Conservation (phyloP, 2,888 invertebrate genomes). For the Pelosia muscerda region DNA sequence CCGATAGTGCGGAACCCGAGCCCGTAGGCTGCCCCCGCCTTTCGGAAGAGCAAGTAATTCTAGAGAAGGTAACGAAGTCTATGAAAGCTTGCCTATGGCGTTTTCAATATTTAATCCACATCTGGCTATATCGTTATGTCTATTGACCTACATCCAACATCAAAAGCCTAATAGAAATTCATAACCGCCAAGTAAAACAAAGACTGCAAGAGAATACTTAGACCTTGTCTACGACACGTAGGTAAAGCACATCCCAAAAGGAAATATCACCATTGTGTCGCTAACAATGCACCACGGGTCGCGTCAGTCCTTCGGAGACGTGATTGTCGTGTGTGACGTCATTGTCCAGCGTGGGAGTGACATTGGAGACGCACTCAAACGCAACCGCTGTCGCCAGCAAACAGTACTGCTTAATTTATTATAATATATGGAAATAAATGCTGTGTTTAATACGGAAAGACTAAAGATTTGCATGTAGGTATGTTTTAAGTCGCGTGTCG, state of each 20-base stretch:
- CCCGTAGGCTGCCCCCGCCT: too few relatives aligned
- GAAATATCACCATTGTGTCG: constrained; percentile 63
- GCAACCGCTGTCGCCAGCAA: constrained; percentile 23
- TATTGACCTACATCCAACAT: constrained; percentile 8
- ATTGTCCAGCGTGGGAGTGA: constrained; percentile 76
- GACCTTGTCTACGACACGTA: constrained; percentile 55
- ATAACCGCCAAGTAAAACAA: constrained; percentile 34
- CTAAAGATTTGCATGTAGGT: neutral
- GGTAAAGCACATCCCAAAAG: constrained; percentile 59
- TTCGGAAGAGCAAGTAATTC: too few relatives aligned
- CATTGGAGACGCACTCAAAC: constrained; percentile 64
- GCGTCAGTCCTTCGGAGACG: constrained; percentile 58
- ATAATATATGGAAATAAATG: constrained; percentile 39
- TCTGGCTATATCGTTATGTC: too few relatives aligned
- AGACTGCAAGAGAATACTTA: constrained; percentile 32
- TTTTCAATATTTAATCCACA: too few relatives aligned
- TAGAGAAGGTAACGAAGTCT: too few relatives aligned
- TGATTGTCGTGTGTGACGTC: constrained; percentile 62
- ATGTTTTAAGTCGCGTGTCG: constrained; percentile 22
- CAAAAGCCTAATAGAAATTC: constrained; percentile 12
- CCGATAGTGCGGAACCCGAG: too few relatives aligned
- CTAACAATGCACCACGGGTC: constrained; percentile 58
- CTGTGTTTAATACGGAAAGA: constrained; percentile 40
- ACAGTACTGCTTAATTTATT: constrained; percentile 39
- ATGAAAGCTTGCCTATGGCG: too few relatives aligned